These are phyloP conservation scores for Argyrosomus japonicus DNA, from an alignment of 2,113 vertebrate genomes.

Conservation along the genomic window DNA sequence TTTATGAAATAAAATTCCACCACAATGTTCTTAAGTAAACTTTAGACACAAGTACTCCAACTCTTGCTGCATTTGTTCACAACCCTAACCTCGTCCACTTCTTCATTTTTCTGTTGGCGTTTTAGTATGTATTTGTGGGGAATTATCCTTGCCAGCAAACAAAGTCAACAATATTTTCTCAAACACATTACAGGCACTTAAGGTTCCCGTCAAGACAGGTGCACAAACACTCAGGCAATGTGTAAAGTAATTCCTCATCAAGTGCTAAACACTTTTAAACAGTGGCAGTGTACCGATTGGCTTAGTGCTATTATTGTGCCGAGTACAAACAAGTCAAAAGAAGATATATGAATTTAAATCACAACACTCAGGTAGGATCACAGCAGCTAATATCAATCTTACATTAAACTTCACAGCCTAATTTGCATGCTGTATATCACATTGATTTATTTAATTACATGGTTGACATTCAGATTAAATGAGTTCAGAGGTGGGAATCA, in stretches of 20 bases:
- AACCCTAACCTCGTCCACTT: background rate
- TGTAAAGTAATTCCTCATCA: background rate
- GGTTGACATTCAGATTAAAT: background rate
- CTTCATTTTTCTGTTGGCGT: background rate
- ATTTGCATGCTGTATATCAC: background rate
- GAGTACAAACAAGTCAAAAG: background rate
- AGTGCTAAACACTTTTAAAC: background rate
- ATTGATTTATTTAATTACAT: background rate
- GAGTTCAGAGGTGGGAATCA: background rate
- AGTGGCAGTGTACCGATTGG: background rate
- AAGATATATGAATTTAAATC: background rate
- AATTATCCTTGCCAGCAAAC: background rate
- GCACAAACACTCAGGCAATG: background rate
- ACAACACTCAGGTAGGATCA: background rate
- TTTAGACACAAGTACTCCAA: conserved; percentile 2
- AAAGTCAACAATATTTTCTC: conserved; percentile 12
- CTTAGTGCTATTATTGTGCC: background rate
- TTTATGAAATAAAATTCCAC: background rate
- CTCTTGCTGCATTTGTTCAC: background rate
- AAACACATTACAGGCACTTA: background rate
- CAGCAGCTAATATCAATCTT: background rate
- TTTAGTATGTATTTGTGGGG: conserved; percentile 24
- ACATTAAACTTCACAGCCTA: background rate
- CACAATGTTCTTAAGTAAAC: background rate
- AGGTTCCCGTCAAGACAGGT: conserved; percentile 3